Evolutionary conservation across 1,140 invertebrate genomes (phyloP).

Genomic region (Temnothorax nylanderi): DNA sequence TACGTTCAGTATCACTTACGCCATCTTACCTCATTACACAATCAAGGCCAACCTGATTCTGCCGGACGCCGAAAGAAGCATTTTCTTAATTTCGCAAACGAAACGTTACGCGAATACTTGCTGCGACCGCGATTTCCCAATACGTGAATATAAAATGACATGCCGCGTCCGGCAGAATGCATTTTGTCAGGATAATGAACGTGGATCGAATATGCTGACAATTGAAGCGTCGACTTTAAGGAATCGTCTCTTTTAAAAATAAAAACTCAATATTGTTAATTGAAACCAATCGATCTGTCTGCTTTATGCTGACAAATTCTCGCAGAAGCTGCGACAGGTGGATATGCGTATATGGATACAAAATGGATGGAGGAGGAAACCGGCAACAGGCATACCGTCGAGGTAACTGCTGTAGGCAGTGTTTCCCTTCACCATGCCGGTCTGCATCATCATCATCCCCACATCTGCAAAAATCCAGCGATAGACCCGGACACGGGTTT

Average conservation of each 20-base stretch:
- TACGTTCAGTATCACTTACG: conserved; percentile 61
- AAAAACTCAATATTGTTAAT: neutral
- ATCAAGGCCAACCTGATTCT: conserved; percentile 17
- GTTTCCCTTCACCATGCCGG: conserved; percentile 96
- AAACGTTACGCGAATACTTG: neutral
- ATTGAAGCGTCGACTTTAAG: neutral
- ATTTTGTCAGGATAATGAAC: conserved; percentile 57
- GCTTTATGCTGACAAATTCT: conserved; percentile 61
- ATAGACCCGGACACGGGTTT: conserved; percentile 75
- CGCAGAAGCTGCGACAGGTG: conserved; percentile 32
- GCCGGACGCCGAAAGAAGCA: conserved; percentile 16
- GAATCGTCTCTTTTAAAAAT: neutral
- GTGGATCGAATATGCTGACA: neutral
- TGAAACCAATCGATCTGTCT: neutral
- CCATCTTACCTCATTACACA: conserved; percentile 68
- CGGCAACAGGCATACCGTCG: conserved; percentile 90
- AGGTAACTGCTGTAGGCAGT: conserved; percentile 91
- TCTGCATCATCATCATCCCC: conserved; percentile 97
- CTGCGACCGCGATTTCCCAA: neutral
- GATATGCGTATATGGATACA: conserved; percentile 51
- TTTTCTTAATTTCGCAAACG: neutral
- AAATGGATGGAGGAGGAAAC: conserved; percentile 75
- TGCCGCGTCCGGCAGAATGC: conserved; percentile 18
- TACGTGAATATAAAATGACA: neutral
- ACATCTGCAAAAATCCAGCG: conserved; percentile 94